Base-by-base conservation (phyloP, 1,140 invertebrate genomes). In the Drosophila guanche region DNA sequence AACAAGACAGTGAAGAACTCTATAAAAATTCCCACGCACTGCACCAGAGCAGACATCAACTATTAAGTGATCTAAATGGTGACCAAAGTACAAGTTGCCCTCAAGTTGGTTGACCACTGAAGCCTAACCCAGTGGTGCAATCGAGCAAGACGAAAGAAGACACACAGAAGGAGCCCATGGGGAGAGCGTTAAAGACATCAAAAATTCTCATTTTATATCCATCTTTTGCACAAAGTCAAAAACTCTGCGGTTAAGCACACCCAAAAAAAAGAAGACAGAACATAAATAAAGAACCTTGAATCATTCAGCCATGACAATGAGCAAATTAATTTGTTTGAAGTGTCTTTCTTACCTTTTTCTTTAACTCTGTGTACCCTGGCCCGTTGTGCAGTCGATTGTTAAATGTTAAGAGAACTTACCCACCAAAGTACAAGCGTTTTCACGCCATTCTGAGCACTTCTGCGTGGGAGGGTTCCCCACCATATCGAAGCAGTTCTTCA, bases 401-500 rank as follows among this genome's bases (percentile, higher is more conserved):
- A 85, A 85, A 79, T 73, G 16, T 20, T 20, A 20, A 20, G 61
- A 63, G 73, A 81, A 88, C 81, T 78, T 72, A 69, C 77, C 79
- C 76, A 79, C 83, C 81, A 71, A 88, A 86, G 58, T 86, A 86
- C 81, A 88, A 86, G 81, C 81, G 81, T 86, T 86, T 86, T 86
- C 81, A 86, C 81, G 83, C 81, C 81, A 81, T 86, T 88, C 83
- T 77, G 74, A 57, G 83, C 81, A 86, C 61, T 80, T 58, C 76
- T 80, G 41, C 43, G 47, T 29, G 60, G 37, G 54, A 73, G 54
- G 61, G 43, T 50, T 22, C 50, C 52, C 47, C 50, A 22, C 16
- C 29, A 33, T 10, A 33, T 33, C 29, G 29, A 3, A 4, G 29
- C 8, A 33, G 25, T 51, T 37, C 5, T 60, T 27, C 29, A 53